Percentiles rank a stretch among this genome's conserved stretches.
phyloP scores from a whole-genome alignment of 2,113 vertebrate genomes.

The Sprattus sprattus region DNA sequence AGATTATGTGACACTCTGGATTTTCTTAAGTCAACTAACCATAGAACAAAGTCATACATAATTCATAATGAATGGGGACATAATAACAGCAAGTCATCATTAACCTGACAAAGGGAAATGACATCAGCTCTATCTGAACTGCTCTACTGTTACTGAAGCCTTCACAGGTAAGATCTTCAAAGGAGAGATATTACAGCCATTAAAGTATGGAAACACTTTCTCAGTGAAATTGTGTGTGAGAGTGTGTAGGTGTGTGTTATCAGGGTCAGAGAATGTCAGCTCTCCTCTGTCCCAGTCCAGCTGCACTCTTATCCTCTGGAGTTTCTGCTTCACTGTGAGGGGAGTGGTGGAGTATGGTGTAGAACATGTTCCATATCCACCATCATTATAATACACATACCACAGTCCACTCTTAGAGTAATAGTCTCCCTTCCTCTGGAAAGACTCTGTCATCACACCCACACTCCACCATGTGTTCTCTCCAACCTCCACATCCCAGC shows the following conservation, averaged over 20 bases:
- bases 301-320: conserved; percentile 1
- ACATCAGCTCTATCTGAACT: too few relatives aligned
- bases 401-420: neutral
- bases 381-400: neutral
- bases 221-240: neutral
- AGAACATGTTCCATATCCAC: neutral
- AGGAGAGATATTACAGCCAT: neutral
- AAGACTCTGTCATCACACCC: conserved; percentile 1
- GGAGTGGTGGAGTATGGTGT: neutral
- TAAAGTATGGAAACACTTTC: neutral
- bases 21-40: too few relatives aligned
- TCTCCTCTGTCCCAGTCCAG: neutral
- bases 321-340: neutral
- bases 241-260: neutral
- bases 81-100: too few relatives aligned
- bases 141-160: neutral
- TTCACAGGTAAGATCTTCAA: neutral
- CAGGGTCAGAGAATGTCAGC: neutral
- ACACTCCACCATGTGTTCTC: neutral
- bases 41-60: too few relatives aligned
- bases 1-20: too few relatives aligned
- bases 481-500: neutral
- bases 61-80: too few relatives aligned
- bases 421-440: neutral
- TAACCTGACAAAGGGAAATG: too few relatives aligned